Percentiles rank a stretch among this genome's conserved stretches.
Conservation (phyloP, 2,113 vertebrate species). For the Upupa epops region DNA sequence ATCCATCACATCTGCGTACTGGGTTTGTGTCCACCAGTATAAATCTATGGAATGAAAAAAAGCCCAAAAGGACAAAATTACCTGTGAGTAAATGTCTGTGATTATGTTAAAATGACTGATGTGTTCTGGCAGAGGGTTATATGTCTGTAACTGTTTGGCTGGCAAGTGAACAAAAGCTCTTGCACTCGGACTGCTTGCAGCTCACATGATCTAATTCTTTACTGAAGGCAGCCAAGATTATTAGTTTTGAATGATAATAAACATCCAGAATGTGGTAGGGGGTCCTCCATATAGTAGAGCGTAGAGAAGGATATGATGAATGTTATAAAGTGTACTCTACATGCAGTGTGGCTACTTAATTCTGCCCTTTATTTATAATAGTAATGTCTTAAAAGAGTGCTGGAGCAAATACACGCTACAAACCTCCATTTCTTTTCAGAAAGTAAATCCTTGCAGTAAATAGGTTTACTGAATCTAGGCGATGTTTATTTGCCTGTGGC, state of each 20-base stretch:
- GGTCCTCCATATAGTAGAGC: neutral
- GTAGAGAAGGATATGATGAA: neutral
- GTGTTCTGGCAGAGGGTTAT: neutral
- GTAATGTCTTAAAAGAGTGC: neutral
- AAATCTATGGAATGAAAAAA: neutral
- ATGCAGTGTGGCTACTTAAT: neutral
- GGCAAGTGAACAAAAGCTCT: neutral
- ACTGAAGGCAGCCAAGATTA: neutral
- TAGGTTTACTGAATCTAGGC: neutral
- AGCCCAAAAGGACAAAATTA: neutral
- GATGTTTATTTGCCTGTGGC: neutral
- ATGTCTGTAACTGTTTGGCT: neutral
- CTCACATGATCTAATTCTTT: neutral
- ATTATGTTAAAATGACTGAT: neutral
- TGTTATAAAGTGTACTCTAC: neutral
- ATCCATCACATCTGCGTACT: neutral
- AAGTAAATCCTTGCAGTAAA: neutral
- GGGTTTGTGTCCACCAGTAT: neutral
- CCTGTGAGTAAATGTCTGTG: neutral
- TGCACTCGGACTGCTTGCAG: neutral
- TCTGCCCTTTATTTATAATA: neutral
- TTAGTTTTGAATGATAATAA: conserved; percentile 26
- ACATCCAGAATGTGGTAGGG: neutral
- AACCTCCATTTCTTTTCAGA: neutral
- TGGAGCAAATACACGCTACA: neutral